phyloP scores from a whole-genome alignment of 2,113 vertebrate genomes.

The Prinia subflava region DNA sequence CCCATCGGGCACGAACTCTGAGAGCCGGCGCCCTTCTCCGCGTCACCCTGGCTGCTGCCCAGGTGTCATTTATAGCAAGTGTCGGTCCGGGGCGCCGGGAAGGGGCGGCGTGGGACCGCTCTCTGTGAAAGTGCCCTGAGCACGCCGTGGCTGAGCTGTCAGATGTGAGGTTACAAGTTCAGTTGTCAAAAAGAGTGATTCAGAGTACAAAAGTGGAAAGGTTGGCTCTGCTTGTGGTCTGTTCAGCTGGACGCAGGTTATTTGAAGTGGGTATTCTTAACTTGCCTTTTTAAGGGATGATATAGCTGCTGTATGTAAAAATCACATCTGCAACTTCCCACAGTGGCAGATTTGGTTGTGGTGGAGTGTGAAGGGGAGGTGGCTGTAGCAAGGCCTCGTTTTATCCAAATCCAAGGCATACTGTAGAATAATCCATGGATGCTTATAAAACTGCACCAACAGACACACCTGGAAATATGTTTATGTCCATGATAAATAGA shows the following conservation, averaged over 20 bases:
- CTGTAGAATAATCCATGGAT: not conserved
- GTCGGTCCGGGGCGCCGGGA: not conserved
- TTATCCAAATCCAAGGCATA: not conserved
- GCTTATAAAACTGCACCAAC: not conserved
- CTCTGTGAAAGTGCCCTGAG: not conserved
- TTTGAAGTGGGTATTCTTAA: not conserved
- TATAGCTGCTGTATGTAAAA: fast-evolving
- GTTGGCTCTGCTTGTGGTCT: not conserved
- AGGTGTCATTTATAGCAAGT: not conserved
- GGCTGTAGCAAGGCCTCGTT: not conserved
- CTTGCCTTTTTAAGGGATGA: not conserved
- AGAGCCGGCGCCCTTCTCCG: not conserved
- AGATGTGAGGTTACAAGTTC: not conserved
- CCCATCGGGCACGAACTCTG: not conserved
- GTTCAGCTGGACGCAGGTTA: not conserved
- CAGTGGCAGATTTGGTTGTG: fast-evolving
- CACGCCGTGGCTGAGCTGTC: not conserved
- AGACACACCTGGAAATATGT: not conserved
- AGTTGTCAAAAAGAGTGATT: not conserved
- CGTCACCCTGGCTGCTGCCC: not conserved
- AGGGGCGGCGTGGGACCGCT: not conserved
- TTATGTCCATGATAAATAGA: fast-evolving
- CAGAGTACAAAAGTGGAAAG: not conserved
- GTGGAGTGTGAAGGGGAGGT: fast-evolving
- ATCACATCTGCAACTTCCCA: not conserved